Percentiles rank a stretch among this genome's conserved stretches.
Evolutionary conservation across 1,140 invertebrate genomes (phyloP).

Genomic region (Melipona quadrifasciata): DNA sequence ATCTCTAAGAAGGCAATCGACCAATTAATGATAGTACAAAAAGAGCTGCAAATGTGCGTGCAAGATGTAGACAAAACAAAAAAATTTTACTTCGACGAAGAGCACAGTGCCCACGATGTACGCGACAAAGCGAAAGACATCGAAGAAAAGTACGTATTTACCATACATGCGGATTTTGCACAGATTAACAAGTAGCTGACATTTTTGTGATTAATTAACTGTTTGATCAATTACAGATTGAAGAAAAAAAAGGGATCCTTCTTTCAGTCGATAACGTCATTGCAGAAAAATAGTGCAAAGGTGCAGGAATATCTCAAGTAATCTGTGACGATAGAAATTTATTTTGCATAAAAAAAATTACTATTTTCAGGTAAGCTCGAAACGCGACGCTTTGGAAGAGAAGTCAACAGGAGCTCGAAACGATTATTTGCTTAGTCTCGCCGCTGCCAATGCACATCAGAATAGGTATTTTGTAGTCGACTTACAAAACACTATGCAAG

Average conservation of each 20-base stretch:
- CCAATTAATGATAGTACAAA: slow-evolving; percentile 92
- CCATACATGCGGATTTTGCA: background rate
- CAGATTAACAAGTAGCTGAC: background rate
- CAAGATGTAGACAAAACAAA: slow-evolving; percentile 96
- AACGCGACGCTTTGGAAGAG: slow-evolving; percentile 94
- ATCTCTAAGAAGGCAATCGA: slow-evolving; percentile 94
- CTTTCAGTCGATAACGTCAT: slow-evolving; percentile 96
- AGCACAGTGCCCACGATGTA: slow-evolving; percentile 96
- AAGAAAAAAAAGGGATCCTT: slow-evolving; percentile 98
- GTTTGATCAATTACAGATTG: slow-evolving; percentile 84
- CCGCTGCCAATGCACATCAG: slow-evolving; percentile 97
- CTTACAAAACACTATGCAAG: slow-evolving; percentile 92
- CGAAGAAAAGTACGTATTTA: slow-evolving; percentile 93
- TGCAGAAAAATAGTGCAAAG: slow-evolving; percentile 98
- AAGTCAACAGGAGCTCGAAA: slow-evolving; percentile 97
- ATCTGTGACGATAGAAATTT: background rate
- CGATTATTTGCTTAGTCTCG: slow-evolving; percentile 95
- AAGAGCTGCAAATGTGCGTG: slow-evolving; percentile 93
- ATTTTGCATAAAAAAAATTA: background rate
- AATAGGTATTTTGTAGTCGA: slow-evolving; percentile 96
- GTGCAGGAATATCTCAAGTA: slow-evolving; percentile 79
- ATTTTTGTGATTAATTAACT: background rate
- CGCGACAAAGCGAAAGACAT: slow-evolving; percentile 97
- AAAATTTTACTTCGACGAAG: slow-evolving; percentile 97
- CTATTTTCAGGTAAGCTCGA: slow-evolving; percentile 87